Evolutionary conservation across 2,888 invertebrate genomes (phyloP), one percentile per base, ranked within the genome.

Genomic region (Hypena proboscidalis): DNA sequence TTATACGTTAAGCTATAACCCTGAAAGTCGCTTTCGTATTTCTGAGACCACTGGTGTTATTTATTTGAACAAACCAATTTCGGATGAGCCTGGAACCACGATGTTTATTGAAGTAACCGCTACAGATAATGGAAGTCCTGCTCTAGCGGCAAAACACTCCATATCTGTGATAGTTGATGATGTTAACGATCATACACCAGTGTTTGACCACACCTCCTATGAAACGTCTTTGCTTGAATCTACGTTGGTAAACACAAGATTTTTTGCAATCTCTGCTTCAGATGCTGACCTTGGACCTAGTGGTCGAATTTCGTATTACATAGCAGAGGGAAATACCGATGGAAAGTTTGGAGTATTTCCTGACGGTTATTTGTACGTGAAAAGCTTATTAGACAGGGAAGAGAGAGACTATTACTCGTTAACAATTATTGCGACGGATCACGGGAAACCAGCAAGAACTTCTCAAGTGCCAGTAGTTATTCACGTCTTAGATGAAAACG

Each of bases 401-500:
- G 95, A 95, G 61, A 94, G 94, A 64, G 98, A 98, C 80, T 97
- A 98, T 80, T 99, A 97, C 85, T 96, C 97, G 0, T 85, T 99
- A 39, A 95, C 96, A 1, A 94, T 99, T 19, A 93, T 95, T 15
- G 98, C 97, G 1, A 93, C 92, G 36, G 98, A 98, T 83, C 93
- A 95, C 36, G 98, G 97, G 0, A 88, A 82, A 54, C 97, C 95
- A 21, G 92, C 94, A 25, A 93, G 95, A 73, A 96, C 94, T 35
- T 97, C 98, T 0, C 93, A 95, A 32, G 98, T 97, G 1, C 97
- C 97, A 4, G 95, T 99, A 1, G 96, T 98, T 9, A 95, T 99
- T 51, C 97, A 98, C 74, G 94, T 99, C 11, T 94, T 97, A 50
- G 99, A 99, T 85, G 98, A 98, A 86, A 99, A 99, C 83, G 99